Evolutionary conservation across 1,140 invertebrate genomes (phyloP), one percentile per base, ranked within the genome.

Genomic region (Drosophila tani): DNA sequence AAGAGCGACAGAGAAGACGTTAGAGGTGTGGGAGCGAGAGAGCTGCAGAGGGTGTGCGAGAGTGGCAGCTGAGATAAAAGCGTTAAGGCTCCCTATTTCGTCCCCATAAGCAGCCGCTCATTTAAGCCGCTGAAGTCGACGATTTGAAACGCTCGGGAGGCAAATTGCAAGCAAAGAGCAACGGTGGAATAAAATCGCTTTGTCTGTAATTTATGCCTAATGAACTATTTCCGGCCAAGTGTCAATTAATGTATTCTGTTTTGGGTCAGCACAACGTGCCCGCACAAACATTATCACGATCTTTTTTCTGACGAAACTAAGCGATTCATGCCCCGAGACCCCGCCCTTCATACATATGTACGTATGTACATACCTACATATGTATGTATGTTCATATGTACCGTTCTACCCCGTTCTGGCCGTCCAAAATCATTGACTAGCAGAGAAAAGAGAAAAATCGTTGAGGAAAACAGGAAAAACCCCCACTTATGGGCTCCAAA

Each of bases 171-270:
- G 76, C 56, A 56, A 47, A 76, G 59, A 53, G 46, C 12, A 41
- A 51, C 19, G 46, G 32, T 14, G 47, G 49, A 62, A 60, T 59
- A 57, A 56, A 74, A 70, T 67, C 67, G 81, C 81, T 84, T 88
- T 90, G 81, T 90, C 85, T 84, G 84, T 91, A 88, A 85, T 88
- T 85, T 88, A 88, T 88, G 85, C 85, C 86, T 88, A 88, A 88
- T 88, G 85, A 88, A 88, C 86, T 88, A 90, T 88, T 88, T 88
- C 85, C 85, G 85, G 85, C 85, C 86, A 88, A 88, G 85, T 88
- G 85, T 88, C 85, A 88, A 88, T 88, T 88, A 88, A 88, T 88
- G 75, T 88, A 88, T 88, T 88, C 85, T 85, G 85, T 82, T 60
- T 81, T 81, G 65, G 66, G 73, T 63, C 70, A 87, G 74, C 59